These are phyloP conservation scores for Sarcophaga bullata DNA, from an alignment of 1,140 invertebrate species.

Conservation along the genomic window DNA sequence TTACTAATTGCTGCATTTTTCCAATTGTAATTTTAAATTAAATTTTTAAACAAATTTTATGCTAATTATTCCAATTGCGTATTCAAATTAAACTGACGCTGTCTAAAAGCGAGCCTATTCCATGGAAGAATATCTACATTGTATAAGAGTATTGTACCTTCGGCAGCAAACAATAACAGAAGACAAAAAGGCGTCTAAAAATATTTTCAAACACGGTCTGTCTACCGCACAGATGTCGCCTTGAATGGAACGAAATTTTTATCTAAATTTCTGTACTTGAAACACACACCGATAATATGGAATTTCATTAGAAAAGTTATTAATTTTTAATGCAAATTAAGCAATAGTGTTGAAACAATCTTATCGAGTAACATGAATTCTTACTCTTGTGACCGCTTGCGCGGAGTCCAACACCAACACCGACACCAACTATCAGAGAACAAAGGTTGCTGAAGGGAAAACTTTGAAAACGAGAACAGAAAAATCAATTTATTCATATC, in stretches of 20 bases:
- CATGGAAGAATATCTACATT: no score
- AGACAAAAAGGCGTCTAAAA: constrained; percentile 20
- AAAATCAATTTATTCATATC: constrained; percentile 32
- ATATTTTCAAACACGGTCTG: background rate
- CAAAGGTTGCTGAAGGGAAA: background rate
- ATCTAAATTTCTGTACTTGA: constrained; percentile 4
- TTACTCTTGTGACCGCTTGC: background rate
- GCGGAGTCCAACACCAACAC: no score
- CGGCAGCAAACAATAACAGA: background rate
- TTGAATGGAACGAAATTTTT: background rate
- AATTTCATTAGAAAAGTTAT: constrained; percentile 25
- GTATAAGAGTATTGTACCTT: no score
- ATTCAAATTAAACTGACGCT: no score
- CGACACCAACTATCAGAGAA: background rate
- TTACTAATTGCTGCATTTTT: no score
- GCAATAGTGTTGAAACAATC: constrained; percentile 30
- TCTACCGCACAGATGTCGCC: background rate
- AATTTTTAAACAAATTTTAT: no score
- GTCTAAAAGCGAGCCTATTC: no score
- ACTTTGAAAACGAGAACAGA: background rate
- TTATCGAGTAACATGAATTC: constrained; percentile 20
- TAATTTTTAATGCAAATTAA: constrained; percentile 39
- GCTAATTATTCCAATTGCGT: no score
- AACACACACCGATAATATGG: constrained; percentile 23
- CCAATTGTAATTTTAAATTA: no score